Conservation (phyloP, 2,113 vertebrate species). For the Benitochromis conjunctus region DNA sequence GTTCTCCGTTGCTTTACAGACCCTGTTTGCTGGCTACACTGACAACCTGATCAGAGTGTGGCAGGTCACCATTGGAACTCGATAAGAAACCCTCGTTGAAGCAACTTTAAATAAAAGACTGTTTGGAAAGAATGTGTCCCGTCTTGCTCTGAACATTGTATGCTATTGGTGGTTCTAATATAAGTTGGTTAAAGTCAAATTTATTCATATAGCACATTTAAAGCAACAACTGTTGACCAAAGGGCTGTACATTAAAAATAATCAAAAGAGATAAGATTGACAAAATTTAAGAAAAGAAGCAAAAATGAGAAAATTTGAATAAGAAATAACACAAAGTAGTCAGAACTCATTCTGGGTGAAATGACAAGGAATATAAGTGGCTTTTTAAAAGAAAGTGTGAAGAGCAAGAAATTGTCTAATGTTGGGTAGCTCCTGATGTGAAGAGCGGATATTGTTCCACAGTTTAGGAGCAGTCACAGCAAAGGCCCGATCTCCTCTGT, state of each 20-base stretch:
- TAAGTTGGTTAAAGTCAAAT: background rate
- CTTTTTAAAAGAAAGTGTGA: no score
- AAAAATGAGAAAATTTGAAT: background rate
- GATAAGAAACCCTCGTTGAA: slow-evolving; percentile 73
- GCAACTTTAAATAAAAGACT: slow-evolving; percentile 69
- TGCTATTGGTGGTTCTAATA: background rate
- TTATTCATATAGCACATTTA: background rate
- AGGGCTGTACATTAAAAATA: background rate
- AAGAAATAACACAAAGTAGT: background rate
- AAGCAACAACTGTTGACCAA: background rate
- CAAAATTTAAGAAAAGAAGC: background rate
- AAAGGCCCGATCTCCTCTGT: background rate
- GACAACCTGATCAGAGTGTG: slow-evolving; percentile 95
- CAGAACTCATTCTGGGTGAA: background rate
- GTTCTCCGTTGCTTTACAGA: slow-evolving; percentile 67
- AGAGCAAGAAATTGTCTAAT: background rate
- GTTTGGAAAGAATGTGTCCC: slow-evolving; percentile 50
- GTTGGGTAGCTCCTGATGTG: background rate
- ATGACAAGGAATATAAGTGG: background rate
- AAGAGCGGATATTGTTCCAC: background rate
- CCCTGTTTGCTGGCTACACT: slow-evolving; percentile 93
- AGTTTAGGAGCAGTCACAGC: background rate
- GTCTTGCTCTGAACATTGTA: slow-evolving; percentile 7
- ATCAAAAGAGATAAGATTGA: background rate
- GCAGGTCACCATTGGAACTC: slow-evolving; percentile 94